Conservation (phyloP, 2,113 vertebrate species). For the Taurulus bubalis region DNA sequence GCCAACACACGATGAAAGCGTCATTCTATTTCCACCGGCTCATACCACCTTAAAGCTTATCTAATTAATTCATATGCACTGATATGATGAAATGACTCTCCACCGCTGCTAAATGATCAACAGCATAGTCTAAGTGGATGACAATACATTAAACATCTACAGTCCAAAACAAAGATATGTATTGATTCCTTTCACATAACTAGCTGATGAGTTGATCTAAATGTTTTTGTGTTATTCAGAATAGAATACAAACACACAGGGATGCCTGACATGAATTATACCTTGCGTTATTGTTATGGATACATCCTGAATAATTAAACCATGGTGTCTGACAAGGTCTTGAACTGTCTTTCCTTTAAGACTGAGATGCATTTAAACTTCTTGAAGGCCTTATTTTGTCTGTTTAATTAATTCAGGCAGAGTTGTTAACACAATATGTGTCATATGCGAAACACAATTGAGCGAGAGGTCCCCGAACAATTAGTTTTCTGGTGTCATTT, state of each 20-base stretch:
- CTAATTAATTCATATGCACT: not conserved
- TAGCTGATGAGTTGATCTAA: not conserved
- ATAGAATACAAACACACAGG: not conserved
- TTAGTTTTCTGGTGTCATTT: constrained; percentile 23
- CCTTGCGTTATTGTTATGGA: not conserved
- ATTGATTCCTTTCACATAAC: not conserved
- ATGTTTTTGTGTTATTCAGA: not conserved
- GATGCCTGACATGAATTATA: not conserved
- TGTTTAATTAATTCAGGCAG: not conserved
- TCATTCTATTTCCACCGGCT: constrained; percentile 1
- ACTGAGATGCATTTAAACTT: not conserved
- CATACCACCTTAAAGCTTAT: not conserved
- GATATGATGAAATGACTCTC: not conserved
- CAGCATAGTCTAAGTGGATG: constrained; percentile 6
- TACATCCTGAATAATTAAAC: not conserved
- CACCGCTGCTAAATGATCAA: constrained; percentile 2
- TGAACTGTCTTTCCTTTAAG: not conserved
- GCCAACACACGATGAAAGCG: constrained; percentile 8
- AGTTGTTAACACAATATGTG: constrained; percentile 17
- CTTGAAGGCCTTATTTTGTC: not conserved
- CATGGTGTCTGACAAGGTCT: not conserved
- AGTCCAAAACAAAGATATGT: not conserved
- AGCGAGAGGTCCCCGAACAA: constrained; percentile 33
- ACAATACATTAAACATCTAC: constrained; percentile 4
- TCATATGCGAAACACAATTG: constrained; percentile 30